Percentiles rank a stretch among this genome's conserved stretches.
These are phyloP conservation scores for Cabera pusaria DNA, from an alignment of 2,888 invertebrate species.

Conservation along the genomic window DNA sequence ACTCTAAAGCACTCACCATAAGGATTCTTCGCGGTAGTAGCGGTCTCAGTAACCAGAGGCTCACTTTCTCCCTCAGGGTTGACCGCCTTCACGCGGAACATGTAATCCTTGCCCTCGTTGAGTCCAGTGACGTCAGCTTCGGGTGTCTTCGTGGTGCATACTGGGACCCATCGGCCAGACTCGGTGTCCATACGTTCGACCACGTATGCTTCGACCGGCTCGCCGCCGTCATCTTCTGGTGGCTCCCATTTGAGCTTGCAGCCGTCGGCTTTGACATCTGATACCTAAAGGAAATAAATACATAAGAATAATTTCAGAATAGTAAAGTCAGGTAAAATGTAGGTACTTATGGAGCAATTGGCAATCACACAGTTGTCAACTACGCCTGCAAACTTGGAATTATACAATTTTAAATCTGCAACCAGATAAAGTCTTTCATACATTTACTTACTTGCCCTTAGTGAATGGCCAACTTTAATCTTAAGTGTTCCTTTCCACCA, in stretches of 20 bases:
- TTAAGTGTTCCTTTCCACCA: too few species aligned
- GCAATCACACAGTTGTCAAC: too few species aligned
- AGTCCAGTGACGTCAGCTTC: slow-evolving; percentile 95
- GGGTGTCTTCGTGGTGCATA: slow-evolving; percentile 87
- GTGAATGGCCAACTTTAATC: too few species aligned
- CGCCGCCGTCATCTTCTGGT: slow-evolving; percentile 98
- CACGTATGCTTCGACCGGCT: slow-evolving; percentile 96
- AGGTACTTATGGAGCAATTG: too few species aligned
- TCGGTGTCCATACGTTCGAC: slow-evolving; percentile 98
- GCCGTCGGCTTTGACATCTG: slow-evolving; percentile 95
- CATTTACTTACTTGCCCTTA: too few species aligned
- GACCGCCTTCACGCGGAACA: slow-evolving; percentile 98
- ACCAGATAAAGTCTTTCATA: too few species aligned
- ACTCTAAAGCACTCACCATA: slow-evolving; percentile 84
- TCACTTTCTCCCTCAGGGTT: slow-evolving; percentile 98
- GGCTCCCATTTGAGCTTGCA: slow-evolving; percentile 98
- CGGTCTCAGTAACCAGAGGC: slow-evolving; percentile 94
- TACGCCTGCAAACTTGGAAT: too few species aligned
- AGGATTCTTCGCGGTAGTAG: slow-evolving; percentile 98
- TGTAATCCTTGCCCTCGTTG: slow-evolving; percentile 98
- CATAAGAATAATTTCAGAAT: too few species aligned
- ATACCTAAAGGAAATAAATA: slow-evolving; percentile 79
- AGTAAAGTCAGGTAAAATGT: too few species aligned
- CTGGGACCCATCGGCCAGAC: slow-evolving; percentile 96
- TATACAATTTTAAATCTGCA: too few species aligned